Evolutionary conservation across 2,797 vertebrate species (phyloP).

Genomic region (Pogoniulus pusillus): DNA sequence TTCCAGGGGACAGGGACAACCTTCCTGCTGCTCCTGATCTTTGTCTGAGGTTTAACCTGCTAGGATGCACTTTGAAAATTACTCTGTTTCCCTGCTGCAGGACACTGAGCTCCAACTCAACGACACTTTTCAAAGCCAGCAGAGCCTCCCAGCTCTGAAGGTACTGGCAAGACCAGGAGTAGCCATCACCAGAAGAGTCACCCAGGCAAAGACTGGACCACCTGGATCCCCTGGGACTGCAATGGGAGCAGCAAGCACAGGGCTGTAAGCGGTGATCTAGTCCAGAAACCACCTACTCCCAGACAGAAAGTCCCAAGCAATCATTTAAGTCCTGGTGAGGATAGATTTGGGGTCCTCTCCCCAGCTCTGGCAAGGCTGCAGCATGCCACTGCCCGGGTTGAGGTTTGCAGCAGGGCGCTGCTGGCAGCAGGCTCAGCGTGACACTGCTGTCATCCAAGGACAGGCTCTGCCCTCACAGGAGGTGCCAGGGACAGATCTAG

Average conservation of each 20-base stretch:
- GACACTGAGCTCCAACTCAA: not conserved
- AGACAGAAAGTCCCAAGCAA: not conserved
- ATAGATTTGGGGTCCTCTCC: not conserved
- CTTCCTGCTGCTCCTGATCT: not conserved
- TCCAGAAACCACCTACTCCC: not conserved
- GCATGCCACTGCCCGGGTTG: accelerated
- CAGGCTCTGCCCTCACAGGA: not conserved
- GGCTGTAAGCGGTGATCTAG: not conserved
- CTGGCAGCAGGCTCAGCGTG: not conserved
- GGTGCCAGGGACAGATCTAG: not conserved
- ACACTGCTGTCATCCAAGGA: not conserved
- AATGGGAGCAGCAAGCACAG: not conserved
- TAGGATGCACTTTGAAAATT: not conserved
- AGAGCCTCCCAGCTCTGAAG: not conserved
- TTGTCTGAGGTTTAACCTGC: not conserved
- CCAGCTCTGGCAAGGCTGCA: not conserved
- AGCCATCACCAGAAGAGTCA: not conserved
- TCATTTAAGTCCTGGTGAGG: not conserved
- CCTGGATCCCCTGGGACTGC: accelerated
- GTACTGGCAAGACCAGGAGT: not conserved
- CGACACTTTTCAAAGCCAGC: not conserved
- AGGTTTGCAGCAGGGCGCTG: not conserved
- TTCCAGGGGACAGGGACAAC: not conserved
- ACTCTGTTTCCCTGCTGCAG: not conserved
- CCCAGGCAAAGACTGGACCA: not conserved